Percentiles rank a stretch among this genome's conserved stretches.
Evolutionary conservation across 1,140 invertebrate species (phyloP).

Genomic region (Bombus vancouverensis): DNA sequence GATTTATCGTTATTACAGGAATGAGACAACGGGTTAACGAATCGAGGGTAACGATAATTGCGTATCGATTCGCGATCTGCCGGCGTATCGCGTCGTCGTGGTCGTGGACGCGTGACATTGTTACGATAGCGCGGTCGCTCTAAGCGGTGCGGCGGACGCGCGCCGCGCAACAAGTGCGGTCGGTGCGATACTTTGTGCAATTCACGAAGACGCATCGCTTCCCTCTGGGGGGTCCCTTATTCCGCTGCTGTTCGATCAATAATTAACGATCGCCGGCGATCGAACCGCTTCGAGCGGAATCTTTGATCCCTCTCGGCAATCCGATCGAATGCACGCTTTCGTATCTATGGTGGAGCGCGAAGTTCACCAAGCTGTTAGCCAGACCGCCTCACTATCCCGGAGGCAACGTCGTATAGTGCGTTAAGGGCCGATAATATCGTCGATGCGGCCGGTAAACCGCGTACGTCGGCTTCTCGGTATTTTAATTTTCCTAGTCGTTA

Average conservation of each 20-base stretch:
- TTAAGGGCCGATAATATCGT: slow-evolving; percentile 48
- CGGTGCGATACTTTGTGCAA: slow-evolving; percentile 32
- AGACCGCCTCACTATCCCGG: background rate
- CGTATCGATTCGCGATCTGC: slow-evolving; percentile 35
- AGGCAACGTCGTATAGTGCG: slow-evolving; percentile 20
- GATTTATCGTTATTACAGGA: slow-evolving; percentile 40
- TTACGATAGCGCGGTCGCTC: slow-evolving; percentile 7
- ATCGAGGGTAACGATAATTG: slow-evolving; percentile 32
- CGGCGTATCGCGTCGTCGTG: background rate
- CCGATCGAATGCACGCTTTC: slow-evolving; percentile 26
- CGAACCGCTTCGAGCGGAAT: slow-evolving; percentile 33
- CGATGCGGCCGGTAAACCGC: background rate
- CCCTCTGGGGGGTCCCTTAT: slow-evolving; percentile 1
- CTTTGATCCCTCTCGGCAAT: slow-evolving; percentile 43
- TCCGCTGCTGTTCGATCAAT: slow-evolving; percentile 45
- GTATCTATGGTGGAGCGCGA: slow-evolving; percentile 23
- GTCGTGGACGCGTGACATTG: background rate
- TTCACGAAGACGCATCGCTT: slow-evolving; percentile 25
- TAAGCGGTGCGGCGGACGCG: background rate
- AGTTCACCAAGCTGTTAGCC: slow-evolving; percentile 29
- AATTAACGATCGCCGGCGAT: slow-evolving; percentile 52
- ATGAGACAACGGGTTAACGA: background rate
- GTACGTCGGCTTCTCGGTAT: background rate
- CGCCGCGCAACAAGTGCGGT: slow-evolving; percentile 21
- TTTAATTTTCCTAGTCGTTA: slow-evolving; percentile 46